These are phyloP conservation scores for Theonella swinhoei DNA, from an alignment of 37 sponge, comb jelly and placozoan species.

Conservation along the genomic window DNA sequence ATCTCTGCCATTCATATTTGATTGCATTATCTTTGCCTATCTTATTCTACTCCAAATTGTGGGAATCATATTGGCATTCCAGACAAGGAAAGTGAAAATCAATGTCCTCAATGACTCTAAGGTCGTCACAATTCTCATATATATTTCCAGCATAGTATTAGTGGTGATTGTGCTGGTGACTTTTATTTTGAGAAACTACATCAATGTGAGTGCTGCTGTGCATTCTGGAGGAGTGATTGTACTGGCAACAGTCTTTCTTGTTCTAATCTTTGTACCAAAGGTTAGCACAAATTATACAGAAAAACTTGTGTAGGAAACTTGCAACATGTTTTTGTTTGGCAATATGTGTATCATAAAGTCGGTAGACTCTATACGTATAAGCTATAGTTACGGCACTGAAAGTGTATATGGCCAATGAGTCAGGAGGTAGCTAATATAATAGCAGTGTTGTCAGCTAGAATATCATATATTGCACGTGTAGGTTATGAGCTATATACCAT, in stretches of 20 bases:
- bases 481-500: too few relatives aligned
- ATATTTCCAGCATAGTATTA: constrained; percentile 35
- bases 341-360: too few relatives aligned
- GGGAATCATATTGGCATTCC: constrained; percentile 32
- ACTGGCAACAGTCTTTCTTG: constrained; percentile 17
- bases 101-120: constrained; percentile 56
- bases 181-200: constrained; percentile 4
- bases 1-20: not conserved
- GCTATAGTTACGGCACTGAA: too few relatives aligned
- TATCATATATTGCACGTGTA: too few relatives aligned
- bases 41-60: constrained; percentile 32
- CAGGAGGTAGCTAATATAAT: too few relatives aligned
- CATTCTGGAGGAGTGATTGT: constrained; percentile 14
- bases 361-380: too few relatives aligned
- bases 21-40: constrained; percentile 3
- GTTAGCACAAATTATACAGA: not conserved
- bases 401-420: too few relatives aligned
- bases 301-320: too few relatives aligned
- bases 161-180: constrained; percentile 8
- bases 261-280: constrained; percentile 41
- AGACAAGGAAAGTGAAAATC: constrained; percentile 47
- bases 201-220: constrained; percentile 10
- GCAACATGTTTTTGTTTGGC: too few relatives aligned
- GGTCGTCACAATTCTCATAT: constrained; percentile 39
- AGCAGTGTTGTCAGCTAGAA: too few relatives aligned